phyloP scores from a whole-genome alignment of 2,888 invertebrate species.

The Synergus laeviventris region DNA sequence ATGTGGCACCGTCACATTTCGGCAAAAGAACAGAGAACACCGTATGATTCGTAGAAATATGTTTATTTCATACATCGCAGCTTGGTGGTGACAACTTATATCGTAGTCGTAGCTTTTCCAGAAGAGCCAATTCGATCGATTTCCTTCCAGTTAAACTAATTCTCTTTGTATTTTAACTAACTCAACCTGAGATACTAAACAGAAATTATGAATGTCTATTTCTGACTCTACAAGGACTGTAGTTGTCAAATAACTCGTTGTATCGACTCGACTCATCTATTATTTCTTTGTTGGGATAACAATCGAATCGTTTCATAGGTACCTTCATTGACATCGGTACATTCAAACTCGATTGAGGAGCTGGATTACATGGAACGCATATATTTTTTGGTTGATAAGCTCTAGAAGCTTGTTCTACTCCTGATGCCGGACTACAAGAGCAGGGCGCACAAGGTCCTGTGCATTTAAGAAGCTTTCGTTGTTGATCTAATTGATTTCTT shows the following conservation, averaged over 20 bases:
- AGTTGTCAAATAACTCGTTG: background rate
- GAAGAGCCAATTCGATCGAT: slow-evolving; percentile 14
- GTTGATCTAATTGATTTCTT: slow-evolving; percentile 77
- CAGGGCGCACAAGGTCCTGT: slow-evolving; percentile 70
- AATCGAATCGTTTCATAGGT: slow-evolving; percentile 57
- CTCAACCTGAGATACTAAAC: background rate
- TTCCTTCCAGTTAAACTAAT: background rate
- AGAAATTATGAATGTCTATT: background rate
- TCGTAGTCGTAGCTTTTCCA: slow-evolving; percentile 11
- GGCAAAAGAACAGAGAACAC: slow-evolving; percentile 34
- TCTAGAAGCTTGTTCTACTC: background rate
- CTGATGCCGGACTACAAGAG: slow-evolving; percentile 62
- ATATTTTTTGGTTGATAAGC: background rate
- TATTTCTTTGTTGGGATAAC: slow-evolving; percentile 40
- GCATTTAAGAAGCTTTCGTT: slow-evolving; percentile 72
- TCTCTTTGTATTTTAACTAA: background rate
- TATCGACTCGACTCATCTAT: slow-evolving; percentile 14
- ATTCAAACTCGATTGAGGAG: slow-evolving; percentile 20
- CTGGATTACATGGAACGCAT: background rate
- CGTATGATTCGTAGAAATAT: slow-evolving; percentile 50
- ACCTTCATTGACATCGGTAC: slow-evolving; percentile 44
- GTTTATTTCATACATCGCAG: slow-evolving; percentile 56
- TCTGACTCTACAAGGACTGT: background rate
- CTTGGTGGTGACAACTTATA: slow-evolving; percentile 25
- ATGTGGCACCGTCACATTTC: slow-evolving; percentile 44